A percentile compares a stretch with the other conserved stretches of the same genome.
These are phyloP conservation scores for Physocephala rufipes DNA, from an alignment of 2,888 invertebrate genomes.

Conservation along the genomic window DNA sequence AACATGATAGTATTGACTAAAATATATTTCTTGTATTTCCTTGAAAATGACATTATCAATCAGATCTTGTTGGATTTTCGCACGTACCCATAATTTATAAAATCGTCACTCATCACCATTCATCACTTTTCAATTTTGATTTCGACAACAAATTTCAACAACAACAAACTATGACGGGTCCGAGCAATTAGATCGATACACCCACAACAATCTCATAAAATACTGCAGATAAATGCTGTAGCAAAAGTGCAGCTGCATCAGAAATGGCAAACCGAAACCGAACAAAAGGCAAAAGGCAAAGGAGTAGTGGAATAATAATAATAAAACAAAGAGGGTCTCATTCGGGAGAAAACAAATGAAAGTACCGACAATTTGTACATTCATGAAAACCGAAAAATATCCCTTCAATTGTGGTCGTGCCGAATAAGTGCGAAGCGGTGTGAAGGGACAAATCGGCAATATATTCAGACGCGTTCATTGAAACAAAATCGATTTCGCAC, in stretches of 20 bases:
- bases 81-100: too few species aligned
- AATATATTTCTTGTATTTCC: background rate
- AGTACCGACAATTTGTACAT: slow-evolving; percentile 23
- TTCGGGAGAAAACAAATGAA: too few species aligned
- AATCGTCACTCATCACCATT: background rate
- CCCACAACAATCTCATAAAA: slow-evolving; percentile 26
- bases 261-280: slow-evolving; percentile 4
- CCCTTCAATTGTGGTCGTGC: background rate
- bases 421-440: background rate
- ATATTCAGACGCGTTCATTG: background rate
- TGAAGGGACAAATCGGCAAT: background rate
- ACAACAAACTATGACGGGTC: slow-evolving; percentile 41
- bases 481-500: slow-evolving; percentile 59
- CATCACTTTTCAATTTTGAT: background rate
- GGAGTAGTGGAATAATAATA: background rate
- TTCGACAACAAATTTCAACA: slow-evolving; percentile 33
- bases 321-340: too few species aligned
- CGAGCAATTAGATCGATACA: slow-evolving; percentile 15
- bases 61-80: background rate
- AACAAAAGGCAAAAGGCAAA: background rate
- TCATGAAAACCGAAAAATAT: background rate
- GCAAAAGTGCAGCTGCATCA: slow-evolving; percentile 24
- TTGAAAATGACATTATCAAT: background rate
- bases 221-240: too few species aligned
- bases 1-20: slow-evolving; percentile 5